phyloP scores from a whole-genome alignment of 2,888 invertebrate genomes.

The Scaptomyza tumidula region DNA sequence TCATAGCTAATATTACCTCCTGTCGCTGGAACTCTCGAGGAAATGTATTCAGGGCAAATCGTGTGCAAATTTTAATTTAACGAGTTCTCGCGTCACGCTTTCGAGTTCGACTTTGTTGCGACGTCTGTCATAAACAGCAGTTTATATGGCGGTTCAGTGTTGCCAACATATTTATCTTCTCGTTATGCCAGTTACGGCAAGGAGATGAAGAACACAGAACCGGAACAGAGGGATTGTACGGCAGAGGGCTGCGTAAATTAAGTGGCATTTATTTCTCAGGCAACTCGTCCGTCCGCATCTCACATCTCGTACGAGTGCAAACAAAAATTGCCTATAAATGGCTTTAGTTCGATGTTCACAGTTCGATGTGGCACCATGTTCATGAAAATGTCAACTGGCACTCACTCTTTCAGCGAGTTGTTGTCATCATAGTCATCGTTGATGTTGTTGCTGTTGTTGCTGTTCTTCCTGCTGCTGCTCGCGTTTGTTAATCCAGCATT shows the following conservation, averaged over 20 bases:
- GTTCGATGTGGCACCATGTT: conserved; percentile 23
- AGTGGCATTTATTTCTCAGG: conserved; percentile 78
- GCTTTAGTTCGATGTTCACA: conserved; percentile 60
- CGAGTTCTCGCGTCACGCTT: conserved; percentile 56
- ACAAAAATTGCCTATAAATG: conserved; percentile 74
- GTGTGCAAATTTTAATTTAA: conserved; percentile 76
- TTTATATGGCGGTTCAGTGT: conserved; percentile 38
- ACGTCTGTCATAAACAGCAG: conserved; percentile 68
- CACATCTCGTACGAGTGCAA: conserved; percentile 39
- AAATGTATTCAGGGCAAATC: conserved; percentile 45
- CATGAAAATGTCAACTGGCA: conserved; percentile 2
- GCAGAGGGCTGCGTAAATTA: conserved; percentile 59
- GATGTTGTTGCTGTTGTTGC: conserved; percentile 18
- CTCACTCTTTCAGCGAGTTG: conserved; percentile 44
- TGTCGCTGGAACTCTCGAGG: background rate
- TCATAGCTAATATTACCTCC: conserved; percentile 2
- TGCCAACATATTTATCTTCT: conserved; percentile 70
- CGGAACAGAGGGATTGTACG: background rate
- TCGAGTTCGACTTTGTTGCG: conserved; percentile 56
- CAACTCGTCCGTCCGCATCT: conserved; percentile 67
- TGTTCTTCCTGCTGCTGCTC: conserved; percentile 27
- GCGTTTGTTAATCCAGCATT: conserved; percentile 76
- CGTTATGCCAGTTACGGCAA: conserved; percentile 44
- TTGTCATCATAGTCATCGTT: conserved; percentile 35
- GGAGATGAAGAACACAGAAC: background rate